Evolutionary conservation across 2,113 vertebrate species (phyloP).

Genomic region (Piprites chloris): DNA sequence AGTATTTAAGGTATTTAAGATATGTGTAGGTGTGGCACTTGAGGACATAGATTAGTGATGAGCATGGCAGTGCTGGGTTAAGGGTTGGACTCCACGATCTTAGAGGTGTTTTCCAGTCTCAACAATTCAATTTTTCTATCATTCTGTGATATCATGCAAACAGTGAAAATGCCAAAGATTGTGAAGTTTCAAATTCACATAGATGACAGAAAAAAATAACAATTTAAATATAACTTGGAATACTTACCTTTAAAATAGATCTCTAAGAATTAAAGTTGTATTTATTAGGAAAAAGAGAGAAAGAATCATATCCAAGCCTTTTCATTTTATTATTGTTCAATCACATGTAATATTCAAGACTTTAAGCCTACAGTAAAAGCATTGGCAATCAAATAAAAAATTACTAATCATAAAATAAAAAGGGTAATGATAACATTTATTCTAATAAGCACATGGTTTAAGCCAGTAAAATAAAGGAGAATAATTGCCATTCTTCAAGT

Average conservation of each 20-base stretch:
- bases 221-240: neutral
- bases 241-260: neutral
- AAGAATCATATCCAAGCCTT: neutral
- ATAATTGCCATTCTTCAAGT: conserved; percentile 43
- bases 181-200: neutral
- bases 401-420: conserved; percentile 59
- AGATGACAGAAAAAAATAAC: neutral
- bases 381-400: conserved; percentile 56
- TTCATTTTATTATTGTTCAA: conserved; percentile 18
- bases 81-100: fast-evolving
- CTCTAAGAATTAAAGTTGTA: neutral
- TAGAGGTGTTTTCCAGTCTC: neutral
- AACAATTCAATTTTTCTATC: neutral
- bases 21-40: neutral
- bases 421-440: conserved; percentile 39
- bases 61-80: neutral
- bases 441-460: conserved; percentile 57
- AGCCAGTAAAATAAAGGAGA: conserved; percentile 50
- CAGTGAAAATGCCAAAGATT: neutral
- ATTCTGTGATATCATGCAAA: neutral
- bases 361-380: conserved; percentile 41
- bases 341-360: conserved; percentile 20
- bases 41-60: neutral
- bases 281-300: neutral
- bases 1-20: neutral